Percentiles rank a stretch among this genome's conserved stretches.
phyloP scores from a whole-genome alignment of 2,113 vertebrate genomes.

The Stomatorhinus ivindoensis region DNA sequence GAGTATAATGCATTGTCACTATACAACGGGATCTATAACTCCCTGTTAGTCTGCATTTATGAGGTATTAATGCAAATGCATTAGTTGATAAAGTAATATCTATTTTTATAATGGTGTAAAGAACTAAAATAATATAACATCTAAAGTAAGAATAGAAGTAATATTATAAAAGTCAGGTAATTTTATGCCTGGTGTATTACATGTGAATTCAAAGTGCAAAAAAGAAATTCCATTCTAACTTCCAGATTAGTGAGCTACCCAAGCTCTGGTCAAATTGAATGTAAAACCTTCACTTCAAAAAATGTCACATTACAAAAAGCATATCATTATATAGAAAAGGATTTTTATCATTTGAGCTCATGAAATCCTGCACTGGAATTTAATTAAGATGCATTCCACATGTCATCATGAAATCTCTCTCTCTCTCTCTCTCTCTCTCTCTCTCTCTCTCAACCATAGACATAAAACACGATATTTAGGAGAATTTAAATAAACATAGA shows the following conservation, averaged over 20 bases:
- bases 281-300: neutral
- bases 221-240: neutral
- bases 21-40: neutral
- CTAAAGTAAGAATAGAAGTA: neutral
- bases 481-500: neutral
- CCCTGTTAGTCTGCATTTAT: neutral
- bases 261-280: neutral
- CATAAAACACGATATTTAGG: neutral
- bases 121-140: neutral
- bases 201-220: neutral
- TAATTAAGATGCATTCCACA: neutral
- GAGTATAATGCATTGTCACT: neutral
- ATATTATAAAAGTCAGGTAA: neutral
- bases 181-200: neutral
- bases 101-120: neutral
- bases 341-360: neutral
- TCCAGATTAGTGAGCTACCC: neutral
- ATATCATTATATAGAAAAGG: neutral
- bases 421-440: neutral
- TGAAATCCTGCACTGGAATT: neutral
- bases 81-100: neutral
- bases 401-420: neutral
- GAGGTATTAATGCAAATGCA: neutral
- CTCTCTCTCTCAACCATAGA: neutral
- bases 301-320: neutral